Evolutionary conservation across 2,888 invertebrate species (phyloP).

Genomic region (Steinernema carpocapsae): DNA sequence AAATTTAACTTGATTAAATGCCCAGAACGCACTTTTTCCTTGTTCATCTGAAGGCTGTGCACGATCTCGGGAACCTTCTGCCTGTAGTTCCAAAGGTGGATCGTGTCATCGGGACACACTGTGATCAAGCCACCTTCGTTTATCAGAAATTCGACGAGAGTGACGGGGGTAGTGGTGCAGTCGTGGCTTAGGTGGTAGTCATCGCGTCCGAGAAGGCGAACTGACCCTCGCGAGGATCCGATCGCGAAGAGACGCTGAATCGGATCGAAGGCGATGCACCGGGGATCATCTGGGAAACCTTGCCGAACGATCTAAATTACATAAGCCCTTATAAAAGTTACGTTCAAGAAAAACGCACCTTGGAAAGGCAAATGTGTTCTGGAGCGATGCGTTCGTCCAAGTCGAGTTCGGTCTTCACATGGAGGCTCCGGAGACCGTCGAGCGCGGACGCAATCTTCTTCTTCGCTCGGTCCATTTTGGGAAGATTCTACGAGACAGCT

Average conservation of each 20-base stretch:
- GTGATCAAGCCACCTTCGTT: constrained; percentile 97
- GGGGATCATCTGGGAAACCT: constrained; percentile 97
- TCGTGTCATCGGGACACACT: constrained; percentile 90
- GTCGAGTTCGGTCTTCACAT: constrained; percentile 52
- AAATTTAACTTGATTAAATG: neutral
- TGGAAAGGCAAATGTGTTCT: constrained; percentile 58
- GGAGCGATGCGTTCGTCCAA: constrained; percentile 57
- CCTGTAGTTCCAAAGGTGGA: constrained; percentile 94
- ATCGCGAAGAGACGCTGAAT: constrained; percentile 94
- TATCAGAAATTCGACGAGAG: constrained; percentile 89
- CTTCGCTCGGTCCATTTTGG: constrained; percentile 52
- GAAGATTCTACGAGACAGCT: neutral
- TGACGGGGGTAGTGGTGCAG: constrained; percentile 76
- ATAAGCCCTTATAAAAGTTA: too few relatives aligned
- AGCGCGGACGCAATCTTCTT: constrained; percentile 64
- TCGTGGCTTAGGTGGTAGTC: constrained; percentile 89
- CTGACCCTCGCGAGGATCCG: constrained; percentile 74
- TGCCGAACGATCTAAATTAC: constrained; percentile 78
- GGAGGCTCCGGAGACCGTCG: constrained; percentile 60
- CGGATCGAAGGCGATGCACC: constrained; percentile 95
- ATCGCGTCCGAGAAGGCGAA: constrained; percentile 86
- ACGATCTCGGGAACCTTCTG: constrained; percentile 87
- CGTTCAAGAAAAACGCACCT: constrained; percentile 44
- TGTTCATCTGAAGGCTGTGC: constrained; percentile 92
- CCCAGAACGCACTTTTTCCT: constrained; percentile 41